Evolutionary conservation across 1,140 invertebrate genomes (phyloP).

Genomic region (Uloborus diversus): DNA sequence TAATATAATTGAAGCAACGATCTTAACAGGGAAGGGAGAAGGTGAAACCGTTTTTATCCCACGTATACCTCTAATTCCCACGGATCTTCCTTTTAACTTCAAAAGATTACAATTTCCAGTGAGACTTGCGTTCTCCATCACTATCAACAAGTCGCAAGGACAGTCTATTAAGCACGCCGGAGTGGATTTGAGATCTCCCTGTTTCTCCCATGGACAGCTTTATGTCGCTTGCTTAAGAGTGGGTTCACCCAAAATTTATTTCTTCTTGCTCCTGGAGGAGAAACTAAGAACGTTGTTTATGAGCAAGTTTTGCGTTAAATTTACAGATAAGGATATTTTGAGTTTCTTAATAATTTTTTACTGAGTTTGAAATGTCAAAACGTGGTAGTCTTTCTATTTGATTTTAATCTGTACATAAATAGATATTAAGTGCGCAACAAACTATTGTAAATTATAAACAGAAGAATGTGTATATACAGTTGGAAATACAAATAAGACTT

Average conservation of each 20-base stretch:
- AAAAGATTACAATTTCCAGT: conserved; percentile 69
- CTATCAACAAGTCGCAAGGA: not conserved
- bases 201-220: not conserved
- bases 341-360: too few species aligned
- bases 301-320: too few species aligned
- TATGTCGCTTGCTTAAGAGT: not conserved
- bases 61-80: conserved; percentile 35
- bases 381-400: too few species aligned
- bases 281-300: too few species aligned
- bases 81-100: conserved; percentile 61
- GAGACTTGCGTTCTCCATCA: conserved; percentile 67
- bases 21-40: not conserved
- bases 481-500: too few species aligned
- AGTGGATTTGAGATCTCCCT: not conserved
- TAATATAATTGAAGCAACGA: conserved; percentile 3
- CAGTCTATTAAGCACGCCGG: not conserved
- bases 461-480: too few species aligned
- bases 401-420: too few species aligned
- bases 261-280: too few species aligned
- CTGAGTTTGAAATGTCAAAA: too few species aligned
- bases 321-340: too few species aligned
- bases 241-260: not conserved
- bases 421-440: too few species aligned
- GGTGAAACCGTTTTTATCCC: not conserved
- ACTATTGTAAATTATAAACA: too few species aligned